Conservation (phyloP, 2,113 vertebrate species). For the Piaya cayana region DNA sequence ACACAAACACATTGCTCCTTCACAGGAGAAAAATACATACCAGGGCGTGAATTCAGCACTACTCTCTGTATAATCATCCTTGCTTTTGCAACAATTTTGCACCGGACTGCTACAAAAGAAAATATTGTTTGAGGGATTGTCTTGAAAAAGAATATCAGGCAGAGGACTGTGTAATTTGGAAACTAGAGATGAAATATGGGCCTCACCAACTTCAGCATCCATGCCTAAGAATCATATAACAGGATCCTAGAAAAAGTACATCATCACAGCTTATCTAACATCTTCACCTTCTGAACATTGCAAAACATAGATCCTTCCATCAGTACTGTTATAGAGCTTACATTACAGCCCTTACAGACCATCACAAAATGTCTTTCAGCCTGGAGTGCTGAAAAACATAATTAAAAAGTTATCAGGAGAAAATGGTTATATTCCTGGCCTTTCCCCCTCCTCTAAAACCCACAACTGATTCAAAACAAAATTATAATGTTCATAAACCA, state of each 20-base stretch:
- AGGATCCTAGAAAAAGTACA: background rate
- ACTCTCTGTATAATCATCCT: slow-evolving; percentile 82
- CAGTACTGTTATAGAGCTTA: background rate
- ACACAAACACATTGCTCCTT: background rate
- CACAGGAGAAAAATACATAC: slow-evolving; percentile 72
- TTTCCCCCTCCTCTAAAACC: background rate
- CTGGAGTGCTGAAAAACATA: background rate
- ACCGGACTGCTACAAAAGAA: slow-evolving; percentile 34
- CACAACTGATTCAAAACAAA: background rate
- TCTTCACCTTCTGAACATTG: background rate
- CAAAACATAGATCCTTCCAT: background rate
- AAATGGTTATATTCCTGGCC: background rate
- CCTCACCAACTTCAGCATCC: background rate
- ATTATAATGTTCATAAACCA: background rate
- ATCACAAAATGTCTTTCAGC: background rate
- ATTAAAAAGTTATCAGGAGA: background rate
- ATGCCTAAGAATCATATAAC: background rate
- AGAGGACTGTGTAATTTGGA: background rate
- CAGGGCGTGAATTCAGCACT: slow-evolving; percentile 85
- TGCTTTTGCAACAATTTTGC: background rate
- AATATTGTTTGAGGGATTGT: background rate
- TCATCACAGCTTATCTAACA: background rate
- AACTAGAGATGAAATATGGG: background rate
- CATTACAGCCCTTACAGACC: background rate
- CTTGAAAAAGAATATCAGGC: background rate